These are phyloP conservation scores for Hoplias malabaricus DNA, from an alignment of 2,113 vertebrate genomes.

Conservation along the genomic window DNA sequence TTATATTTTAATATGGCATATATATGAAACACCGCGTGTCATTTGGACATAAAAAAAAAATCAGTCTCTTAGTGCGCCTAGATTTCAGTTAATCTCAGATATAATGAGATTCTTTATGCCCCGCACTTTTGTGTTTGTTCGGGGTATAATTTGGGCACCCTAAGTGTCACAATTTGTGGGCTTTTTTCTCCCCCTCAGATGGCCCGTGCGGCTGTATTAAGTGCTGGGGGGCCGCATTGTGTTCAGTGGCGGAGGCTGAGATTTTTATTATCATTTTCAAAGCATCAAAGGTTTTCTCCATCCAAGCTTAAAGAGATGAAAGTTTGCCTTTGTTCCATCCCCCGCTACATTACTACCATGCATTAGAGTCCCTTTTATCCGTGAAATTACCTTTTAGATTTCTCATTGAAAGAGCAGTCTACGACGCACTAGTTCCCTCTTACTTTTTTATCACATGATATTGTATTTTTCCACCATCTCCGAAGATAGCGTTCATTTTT, in stretches of 20 bases:
- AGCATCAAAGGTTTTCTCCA: conserved; percentile 84
- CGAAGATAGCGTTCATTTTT: conserved; percentile 73
- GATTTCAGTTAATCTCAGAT: conserved; percentile 66
- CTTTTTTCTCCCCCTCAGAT: conserved; percentile 46
- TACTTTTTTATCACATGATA: conserved; percentile 73
- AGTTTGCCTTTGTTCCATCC: conserved; percentile 84
- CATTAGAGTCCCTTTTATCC: conserved; percentile 84
- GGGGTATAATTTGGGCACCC: conserved; percentile 67
- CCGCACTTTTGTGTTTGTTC: conserved; percentile 74
- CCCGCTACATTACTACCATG: conserved; percentile 81
- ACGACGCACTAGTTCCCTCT: conserved; percentile 73
- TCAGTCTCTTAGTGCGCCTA: conserved; percentile 56
- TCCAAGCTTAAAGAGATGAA: conserved; percentile 85
- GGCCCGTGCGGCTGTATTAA: conserved; percentile 74
- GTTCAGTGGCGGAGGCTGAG: conserved; percentile 76
- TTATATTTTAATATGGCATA: conserved; percentile 61
- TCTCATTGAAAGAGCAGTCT: conserved; percentile 81
- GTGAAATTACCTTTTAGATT: conserved; percentile 87
- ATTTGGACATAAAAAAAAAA: conserved; percentile 69
- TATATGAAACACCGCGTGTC: conserved; percentile 55
- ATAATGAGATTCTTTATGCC: conserved; percentile 70
- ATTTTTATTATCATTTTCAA: conserved; percentile 87
- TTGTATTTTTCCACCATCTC: conserved; percentile 49
- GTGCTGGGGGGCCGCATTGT: conserved; percentile 75
- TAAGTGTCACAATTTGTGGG: conserved; percentile 70